Evolutionary conservation across 2,113 vertebrate species (phyloP).

Genomic region (Sitta europaea): DNA sequence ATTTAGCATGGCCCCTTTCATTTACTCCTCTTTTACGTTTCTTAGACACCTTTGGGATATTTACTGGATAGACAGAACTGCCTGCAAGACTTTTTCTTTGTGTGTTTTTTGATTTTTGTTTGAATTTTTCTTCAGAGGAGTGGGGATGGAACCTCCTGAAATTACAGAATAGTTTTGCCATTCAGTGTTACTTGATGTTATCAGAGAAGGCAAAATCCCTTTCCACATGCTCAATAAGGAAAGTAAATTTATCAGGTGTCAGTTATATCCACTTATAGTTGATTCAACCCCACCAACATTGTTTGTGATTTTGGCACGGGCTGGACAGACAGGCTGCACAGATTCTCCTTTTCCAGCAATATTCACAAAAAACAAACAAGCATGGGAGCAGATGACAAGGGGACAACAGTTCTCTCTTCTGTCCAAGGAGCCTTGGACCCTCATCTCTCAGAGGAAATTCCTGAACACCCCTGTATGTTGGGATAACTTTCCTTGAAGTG

Average conservation of each 20-base stretch:
- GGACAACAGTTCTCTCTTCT: neutral
- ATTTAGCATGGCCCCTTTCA: slow-evolving; percentile 6
- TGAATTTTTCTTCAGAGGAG: neutral
- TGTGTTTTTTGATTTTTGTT: neutral
- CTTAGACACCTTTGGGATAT: neutral
- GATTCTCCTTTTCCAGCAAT: neutral
- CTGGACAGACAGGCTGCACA: neutral
- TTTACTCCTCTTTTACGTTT: slow-evolving; percentile 13
- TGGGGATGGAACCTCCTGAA: neutral
- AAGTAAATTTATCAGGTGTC: neutral
- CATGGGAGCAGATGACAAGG: neutral
- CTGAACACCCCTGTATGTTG: neutral
- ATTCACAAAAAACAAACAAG: neutral
- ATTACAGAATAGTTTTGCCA: neutral
- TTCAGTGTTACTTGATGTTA: neutral
- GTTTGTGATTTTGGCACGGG: neutral
- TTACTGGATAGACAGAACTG: neutral
- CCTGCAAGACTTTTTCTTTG: neutral
- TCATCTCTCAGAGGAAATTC: neutral
- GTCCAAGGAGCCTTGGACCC: neutral
- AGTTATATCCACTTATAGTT: neutral
- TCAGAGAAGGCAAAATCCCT: neutral
- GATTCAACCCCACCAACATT: neutral
- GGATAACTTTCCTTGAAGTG: neutral
- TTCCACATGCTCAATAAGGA: neutral